phyloP scores from a whole-genome alignment of 2,113 vertebrate genomes.

The Mesocricetus auratus region DNA sequence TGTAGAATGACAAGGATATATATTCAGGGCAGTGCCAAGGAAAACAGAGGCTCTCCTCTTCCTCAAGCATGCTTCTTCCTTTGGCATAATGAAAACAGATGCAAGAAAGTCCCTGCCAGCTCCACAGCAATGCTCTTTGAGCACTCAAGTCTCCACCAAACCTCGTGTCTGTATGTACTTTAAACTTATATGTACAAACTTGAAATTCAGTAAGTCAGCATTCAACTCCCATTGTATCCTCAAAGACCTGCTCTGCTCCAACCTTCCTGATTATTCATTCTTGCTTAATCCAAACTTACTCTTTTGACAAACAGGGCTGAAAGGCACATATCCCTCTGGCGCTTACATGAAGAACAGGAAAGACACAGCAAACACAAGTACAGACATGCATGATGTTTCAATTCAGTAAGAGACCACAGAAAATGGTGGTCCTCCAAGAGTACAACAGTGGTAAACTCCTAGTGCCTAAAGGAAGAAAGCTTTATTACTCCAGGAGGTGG shows the following conservation, averaged over 20 bases:
- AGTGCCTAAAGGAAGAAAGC: background rate
- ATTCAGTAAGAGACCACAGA: background rate
- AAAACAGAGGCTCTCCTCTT: background rate
- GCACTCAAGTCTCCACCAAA: background rate
- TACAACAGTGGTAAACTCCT: background rate
- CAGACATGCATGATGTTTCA: background rate
- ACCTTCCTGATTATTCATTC: background rate
- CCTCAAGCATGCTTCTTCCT: background rate
- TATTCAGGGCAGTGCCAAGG: background rate
- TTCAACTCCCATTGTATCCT: background rate
- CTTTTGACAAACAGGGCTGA: background rate
- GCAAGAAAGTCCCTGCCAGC: background rate
- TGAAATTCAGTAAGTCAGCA: background rate
- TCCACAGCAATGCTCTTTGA: background rate
- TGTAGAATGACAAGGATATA: background rate
- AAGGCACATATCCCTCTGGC: background rate
- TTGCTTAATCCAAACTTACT: background rate
- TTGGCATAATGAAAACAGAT: conserved; percentile 10
- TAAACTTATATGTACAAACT: background rate
- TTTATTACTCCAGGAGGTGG: background rate
- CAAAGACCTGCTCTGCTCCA: background rate
- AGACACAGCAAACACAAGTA: background rate
- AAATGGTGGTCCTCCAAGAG: background rate
- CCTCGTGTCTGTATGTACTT: background rate
- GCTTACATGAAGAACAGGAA: background rate